Base-by-base conservation (phyloP, 2,888 invertebrate species). In the Ennomos quercinarius region DNA sequence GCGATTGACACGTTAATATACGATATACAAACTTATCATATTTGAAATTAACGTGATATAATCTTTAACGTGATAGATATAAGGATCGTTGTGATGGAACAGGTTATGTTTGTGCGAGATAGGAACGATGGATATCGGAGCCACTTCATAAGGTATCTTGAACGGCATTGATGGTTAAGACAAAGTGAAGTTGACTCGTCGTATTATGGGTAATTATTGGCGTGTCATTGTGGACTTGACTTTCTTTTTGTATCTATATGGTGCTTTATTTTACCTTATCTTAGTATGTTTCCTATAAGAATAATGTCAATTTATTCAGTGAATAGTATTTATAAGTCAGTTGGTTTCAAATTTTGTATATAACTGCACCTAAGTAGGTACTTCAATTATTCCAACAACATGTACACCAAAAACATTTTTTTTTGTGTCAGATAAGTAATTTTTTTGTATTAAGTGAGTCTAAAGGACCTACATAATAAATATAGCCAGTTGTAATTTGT, bases 1-100 rank as follows among this genome's bases (percentile, higher is more conserved):
- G 88, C 88, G 85, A 84, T 89, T 88, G 90, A 90, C 89, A 88
- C 87, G 78, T 91, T 89, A 89, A 87, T 87, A 84, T 81, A 80
- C 76, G 68, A 68, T 70, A 67, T 57, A 77, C 83, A 70, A 76
- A 66, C 37, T 60, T 67, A 63, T 42, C 35, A 10, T 13, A 9
- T 51, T 6, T 9, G 11, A 11, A 8, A n/a, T 52, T 55, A 55
- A n/a, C 0, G 34, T 1, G 80, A 68, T 74, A 57, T 70, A 8
- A 42, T 47, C 65, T 58, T 59, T 85, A 76, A 52, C 0, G 0
- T 0, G 0, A 43, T 8, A 1, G 0, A 0, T 1, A 52, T 78
- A 80, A 67, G 55, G 58, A 27, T 57, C 13, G 47, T 1, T 11
- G 1, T 9, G 38, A 6, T 5, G 0, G 45, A 39, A 61, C 41